Evolutionary conservation across 2,113 vertebrate genomes (phyloP).

Genomic region (Manacus vitellinus): DNA sequence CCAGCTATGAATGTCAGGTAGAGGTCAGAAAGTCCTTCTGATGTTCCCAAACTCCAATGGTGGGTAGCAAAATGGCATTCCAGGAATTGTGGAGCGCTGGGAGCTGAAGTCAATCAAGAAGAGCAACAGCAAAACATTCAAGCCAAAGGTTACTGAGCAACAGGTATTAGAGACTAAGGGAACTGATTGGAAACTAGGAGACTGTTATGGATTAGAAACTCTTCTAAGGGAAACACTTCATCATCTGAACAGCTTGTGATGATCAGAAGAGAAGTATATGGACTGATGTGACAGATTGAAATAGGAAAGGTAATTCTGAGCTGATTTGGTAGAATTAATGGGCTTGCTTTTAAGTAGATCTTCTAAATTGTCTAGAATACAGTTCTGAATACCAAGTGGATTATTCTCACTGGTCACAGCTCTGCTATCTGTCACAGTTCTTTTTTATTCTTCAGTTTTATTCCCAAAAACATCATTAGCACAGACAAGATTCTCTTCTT

Average conservation of each 20-base stretch:
- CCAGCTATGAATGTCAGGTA: neutral
- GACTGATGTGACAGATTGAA: neutral
- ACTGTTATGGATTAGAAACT: neutral
- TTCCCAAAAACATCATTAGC: neutral
- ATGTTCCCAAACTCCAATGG: neutral
- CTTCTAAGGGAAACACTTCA: neutral
- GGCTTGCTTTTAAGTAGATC: neutral
- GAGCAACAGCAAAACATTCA: neutral
- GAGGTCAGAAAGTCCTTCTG: neutral
- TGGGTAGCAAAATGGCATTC: neutral
- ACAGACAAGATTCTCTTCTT: neutral
- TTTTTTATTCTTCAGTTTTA: neutral
- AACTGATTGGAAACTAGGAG: neutral
- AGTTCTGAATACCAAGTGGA: neutral
- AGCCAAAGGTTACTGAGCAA: neutral
- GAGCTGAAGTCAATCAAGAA: neutral
- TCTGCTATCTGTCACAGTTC: neutral
- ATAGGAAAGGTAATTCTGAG: neutral
- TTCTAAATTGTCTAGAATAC: neutral
- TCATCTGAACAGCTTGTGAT: neutral
- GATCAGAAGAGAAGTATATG: too few relatives aligned
- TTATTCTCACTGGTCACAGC: neutral
- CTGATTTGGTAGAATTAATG: neutral
- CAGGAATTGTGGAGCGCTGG: neutral
- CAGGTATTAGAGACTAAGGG: neutral